Conservation (phyloP, 1,140 invertebrate species). For the Dryas iulia region DNA sequence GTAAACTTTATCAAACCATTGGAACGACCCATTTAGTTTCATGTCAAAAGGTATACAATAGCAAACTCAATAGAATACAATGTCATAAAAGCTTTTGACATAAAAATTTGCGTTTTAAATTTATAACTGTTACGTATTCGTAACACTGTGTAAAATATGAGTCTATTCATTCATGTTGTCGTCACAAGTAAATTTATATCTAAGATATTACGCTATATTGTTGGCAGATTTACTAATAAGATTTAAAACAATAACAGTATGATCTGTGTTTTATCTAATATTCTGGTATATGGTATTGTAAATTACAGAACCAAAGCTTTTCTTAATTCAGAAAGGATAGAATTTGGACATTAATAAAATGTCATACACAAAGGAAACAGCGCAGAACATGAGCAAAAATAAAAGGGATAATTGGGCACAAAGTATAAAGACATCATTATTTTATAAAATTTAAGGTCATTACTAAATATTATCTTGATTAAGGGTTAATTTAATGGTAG, state of each 20-base stretch:
- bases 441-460: not conserved
- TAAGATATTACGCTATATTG: not conserved
- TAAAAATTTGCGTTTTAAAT: not conserved
- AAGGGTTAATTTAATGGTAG: no score
- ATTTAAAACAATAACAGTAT: not conserved
- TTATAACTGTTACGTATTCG: not conserved
- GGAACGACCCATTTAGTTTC: not conserved
- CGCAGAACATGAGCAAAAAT: not conserved
- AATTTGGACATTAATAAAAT: no score
- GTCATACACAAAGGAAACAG: not conserved
- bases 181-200: not conserved
- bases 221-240: not conserved
- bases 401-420: not conserved
- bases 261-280: no score
- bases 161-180: not conserved
- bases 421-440: not conserved
- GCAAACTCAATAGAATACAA: not conserved
- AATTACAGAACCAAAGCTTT: no score
- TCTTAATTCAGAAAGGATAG: no score
- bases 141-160: not conserved
- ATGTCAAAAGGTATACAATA: not conserved
- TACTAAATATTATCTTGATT: no score
- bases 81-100: not conserved
- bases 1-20: not conserved
- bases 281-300: no score